phyloP scores from a whole-genome alignment of 1,140 invertebrate species.

The Procambarus virginalis region DNA sequence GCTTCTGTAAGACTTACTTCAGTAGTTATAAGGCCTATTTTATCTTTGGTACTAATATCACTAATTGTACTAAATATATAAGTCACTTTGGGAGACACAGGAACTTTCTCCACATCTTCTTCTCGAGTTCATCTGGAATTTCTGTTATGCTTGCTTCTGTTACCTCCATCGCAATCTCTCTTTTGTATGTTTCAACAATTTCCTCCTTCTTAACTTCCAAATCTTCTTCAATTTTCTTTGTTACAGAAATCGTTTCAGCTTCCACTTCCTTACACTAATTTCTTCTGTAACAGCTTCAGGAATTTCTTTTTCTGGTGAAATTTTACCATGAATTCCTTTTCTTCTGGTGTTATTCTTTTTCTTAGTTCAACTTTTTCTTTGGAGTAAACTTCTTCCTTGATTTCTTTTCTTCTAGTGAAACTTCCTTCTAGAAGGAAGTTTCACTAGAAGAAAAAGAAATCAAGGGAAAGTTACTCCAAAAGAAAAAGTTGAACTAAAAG shows the following conservation, averaged over 20 bases:
- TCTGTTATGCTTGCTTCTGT: conserved; percentile 8
- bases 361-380: neutral
- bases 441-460: neutral
- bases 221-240: conserved; percentile 16
- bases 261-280: neutral
- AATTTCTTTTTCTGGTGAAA: neutral
- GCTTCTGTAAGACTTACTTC: neutral
- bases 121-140: neutral
- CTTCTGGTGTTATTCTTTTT: conserved; percentile 8
- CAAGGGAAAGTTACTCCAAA: neutral
- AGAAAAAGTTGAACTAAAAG: neutral
- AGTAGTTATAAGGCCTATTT: neutral
- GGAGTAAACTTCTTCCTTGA: neutral
- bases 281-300: too few species aligned
- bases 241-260: neutral
- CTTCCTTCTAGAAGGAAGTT: neutral
- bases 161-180: conserved; percentile 29
- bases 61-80: conserved; percentile 10
- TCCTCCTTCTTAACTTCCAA: conserved; percentile 28
- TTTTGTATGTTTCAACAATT: conserved; percentile 13
- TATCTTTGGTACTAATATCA: conserved; percentile 5
- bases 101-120: neutral
- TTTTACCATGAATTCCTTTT: neutral
- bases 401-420: neutral
- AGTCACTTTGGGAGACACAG: conserved; percentile 48